Evolutionary conservation across 2,888 invertebrate genomes (phyloP).

Genomic region (Vannuccia rotundouncinata): DNA sequence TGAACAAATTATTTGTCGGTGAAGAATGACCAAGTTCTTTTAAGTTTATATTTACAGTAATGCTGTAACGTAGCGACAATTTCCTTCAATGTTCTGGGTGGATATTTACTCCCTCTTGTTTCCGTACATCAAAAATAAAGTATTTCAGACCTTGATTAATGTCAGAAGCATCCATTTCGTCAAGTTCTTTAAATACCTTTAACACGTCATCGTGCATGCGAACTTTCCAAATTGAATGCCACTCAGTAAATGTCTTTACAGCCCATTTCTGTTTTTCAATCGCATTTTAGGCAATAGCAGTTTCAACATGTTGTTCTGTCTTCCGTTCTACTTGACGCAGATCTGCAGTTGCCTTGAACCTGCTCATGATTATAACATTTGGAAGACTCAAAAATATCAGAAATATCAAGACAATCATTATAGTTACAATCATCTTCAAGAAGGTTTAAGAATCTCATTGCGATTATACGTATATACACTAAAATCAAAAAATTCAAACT

Average conservation of each 20-base stretch:
- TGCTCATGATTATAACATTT: background rate
- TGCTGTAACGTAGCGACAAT: background rate
- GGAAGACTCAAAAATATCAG: background rate
- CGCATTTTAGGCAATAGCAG: background rate
- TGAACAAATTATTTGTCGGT: background rate
- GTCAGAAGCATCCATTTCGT: background rate
- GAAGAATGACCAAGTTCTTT: slow-evolving; percentile 7
- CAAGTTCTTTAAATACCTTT: background rate
- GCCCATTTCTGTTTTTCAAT: slow-evolving; percentile 12
- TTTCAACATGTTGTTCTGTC: background rate
- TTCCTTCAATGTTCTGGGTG: slow-evolving; percentile 8
- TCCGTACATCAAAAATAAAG: slow-evolving; percentile 2
- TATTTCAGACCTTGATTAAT: background rate
- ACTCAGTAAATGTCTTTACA: background rate
- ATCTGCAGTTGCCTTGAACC: background rate
- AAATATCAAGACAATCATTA: background rate
- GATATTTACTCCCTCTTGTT: background rate
- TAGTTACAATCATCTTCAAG: background rate
- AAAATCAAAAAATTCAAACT: background rate
- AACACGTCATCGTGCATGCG: background rate
- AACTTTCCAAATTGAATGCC: background rate
- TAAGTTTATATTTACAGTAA: background rate
- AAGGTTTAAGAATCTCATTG: background rate
- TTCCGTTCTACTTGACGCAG: background rate
- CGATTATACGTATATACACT: background rate